Evolutionary conservation across 2,888 invertebrate genomes (phyloP).

Genomic region (Choristoneura rosaceana): DNA sequence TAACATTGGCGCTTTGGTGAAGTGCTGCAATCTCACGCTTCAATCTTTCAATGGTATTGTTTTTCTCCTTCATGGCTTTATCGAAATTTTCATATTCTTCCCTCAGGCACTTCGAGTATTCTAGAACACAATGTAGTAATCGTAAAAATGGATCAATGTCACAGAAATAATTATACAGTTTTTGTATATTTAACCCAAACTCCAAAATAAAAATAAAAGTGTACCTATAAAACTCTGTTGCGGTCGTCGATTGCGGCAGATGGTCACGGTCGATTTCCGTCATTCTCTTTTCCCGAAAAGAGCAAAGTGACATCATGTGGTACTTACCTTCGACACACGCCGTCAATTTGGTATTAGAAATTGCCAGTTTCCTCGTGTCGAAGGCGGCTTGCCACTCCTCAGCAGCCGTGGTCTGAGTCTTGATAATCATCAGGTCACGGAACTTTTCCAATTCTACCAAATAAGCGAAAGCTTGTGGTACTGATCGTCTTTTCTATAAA

Average conservation of each 20-base stretch:
- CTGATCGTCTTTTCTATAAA: neutral
- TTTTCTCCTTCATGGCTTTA: neutral
- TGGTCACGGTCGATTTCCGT: too few relatives aligned
- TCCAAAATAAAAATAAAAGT: too few relatives aligned
- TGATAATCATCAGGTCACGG: slow-evolving; percentile 17
- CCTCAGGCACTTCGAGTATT: neutral
- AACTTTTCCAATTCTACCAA: slow-evolving; percentile 13
- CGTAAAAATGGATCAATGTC: too few relatives aligned
- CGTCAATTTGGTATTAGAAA: neutral
- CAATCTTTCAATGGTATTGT: neutral
- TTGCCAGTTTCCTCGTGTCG: neutral
- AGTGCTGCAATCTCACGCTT: neutral
- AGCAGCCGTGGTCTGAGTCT: slow-evolving; percentile 9
- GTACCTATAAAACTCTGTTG: too few relatives aligned
- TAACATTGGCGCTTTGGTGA: neutral
- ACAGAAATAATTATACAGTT: too few relatives aligned
- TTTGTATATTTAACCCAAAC: too few relatives aligned
- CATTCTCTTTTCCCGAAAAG: too few relatives aligned
- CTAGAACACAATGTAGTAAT: neutral
- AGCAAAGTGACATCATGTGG: neutral
- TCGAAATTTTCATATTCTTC: neutral
- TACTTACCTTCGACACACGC: neutral
- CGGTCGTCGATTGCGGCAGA: too few relatives aligned
- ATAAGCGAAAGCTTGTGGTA: neutral
- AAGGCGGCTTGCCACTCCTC: neutral